Base-by-base conservation (phyloP, 2,113 vertebrate genomes). In the Ia io region DNA sequence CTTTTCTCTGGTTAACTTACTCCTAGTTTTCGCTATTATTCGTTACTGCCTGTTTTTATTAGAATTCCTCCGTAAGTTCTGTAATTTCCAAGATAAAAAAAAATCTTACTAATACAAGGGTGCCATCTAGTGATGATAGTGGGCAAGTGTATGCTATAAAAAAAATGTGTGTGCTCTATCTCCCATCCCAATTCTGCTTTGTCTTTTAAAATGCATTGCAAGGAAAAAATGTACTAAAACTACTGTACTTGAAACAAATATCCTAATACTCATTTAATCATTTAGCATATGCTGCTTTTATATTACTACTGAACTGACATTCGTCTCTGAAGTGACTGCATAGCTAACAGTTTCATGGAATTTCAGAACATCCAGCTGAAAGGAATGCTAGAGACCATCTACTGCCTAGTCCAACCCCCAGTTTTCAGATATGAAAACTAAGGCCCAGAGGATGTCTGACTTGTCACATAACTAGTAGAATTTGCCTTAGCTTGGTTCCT, bases 71-170 rank as follows among this genome's bases (percentile, higher is more conserved):
- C 42, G 5, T 1, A 53, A 88, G 23, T 71, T 17, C 82, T 42
- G 14, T 51, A 63, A 80, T 17, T 17, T 28, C 22, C 12, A 76
- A n/a, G 40, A 89, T 42, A 42, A 49, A 77, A 76, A 44, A 65
- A 37, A 35, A 47, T 80, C 23, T 94, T 65, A 79, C 16, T 88
- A 70, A 83, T 35, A 67, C 92, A 92, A 92, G 56, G 22, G 61
- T 71, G 87, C 97, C 97, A 93, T 67, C 97, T 97, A 96, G 95
- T 94, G 97, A 51, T 51, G 9, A 73, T 25, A 35, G 32, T 9
- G 90, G 53, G 74, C 59, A 78, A 96, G 40, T n/a, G 42, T 17
- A 78, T 11, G 61, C 11, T 22, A 47, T 2, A 84, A 73, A 82
- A 73, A 82, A 90, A 73, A 77, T 47, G 74, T 32, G 20, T 10